Evolutionary conservation across 2,113 vertebrate genomes (phyloP).

Genomic region (Sceloporus undulatus): DNA sequence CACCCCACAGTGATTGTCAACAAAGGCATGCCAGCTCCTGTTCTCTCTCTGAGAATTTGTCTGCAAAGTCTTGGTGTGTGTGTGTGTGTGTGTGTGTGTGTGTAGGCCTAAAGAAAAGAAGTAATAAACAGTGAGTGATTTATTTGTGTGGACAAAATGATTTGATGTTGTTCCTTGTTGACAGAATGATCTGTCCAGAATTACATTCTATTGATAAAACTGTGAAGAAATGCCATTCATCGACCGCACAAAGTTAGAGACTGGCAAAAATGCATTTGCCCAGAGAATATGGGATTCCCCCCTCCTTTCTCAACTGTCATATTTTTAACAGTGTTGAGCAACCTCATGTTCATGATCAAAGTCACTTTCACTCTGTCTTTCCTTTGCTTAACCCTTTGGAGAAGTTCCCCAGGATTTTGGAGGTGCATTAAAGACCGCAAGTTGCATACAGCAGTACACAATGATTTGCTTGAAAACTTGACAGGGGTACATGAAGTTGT

Average conservation of each 20-base stretch:
- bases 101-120: constrained; percentile 55
- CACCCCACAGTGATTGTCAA: not conserved
- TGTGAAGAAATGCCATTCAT: constrained; percentile 74
- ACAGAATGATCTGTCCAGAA: constrained; percentile 75
- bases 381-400: constrained; percentile 68
- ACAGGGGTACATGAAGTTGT: not conserved
- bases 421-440: not conserved
- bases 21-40: not conserved
- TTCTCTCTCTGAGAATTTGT: constrained; percentile 38
- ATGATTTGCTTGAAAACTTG: not conserved
- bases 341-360: constrained; percentile 6
- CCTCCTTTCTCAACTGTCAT: constrained; percentile 36
- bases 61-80: constrained; percentile 52
- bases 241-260: constrained; percentile 69
- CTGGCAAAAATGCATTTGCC: constrained; percentile 71
- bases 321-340: constrained; percentile 46
- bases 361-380: constrained; percentile 63
- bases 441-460: not conserved
- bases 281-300: constrained; percentile 61
- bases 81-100: not conserved
- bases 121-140: constrained; percentile 72
- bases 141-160: constrained; percentile 75
- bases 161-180: constrained; percentile 71
- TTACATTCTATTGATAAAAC: constrained; percentile 79
- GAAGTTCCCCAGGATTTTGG: not conserved